A percentile compares a stretch with the other conserved stretches of the same genome.
phyloP scores from a whole-genome alignment of 2,888 invertebrate species.

The Timema podura region DNA sequence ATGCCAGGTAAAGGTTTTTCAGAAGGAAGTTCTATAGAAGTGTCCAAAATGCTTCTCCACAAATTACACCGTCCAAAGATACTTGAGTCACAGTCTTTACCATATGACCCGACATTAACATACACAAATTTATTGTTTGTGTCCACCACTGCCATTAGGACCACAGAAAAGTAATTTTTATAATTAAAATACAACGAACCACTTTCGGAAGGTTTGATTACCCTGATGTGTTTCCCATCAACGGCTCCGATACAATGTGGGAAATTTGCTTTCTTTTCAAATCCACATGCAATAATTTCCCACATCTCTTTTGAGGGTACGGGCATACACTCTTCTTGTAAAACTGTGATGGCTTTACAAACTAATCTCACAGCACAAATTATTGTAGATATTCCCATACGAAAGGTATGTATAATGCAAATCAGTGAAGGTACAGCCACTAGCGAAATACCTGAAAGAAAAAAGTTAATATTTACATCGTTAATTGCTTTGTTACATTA shows the following conservation, averaged over 20 bases:
- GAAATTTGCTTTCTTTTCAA: slow-evolving; percentile 34
- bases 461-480: no score
- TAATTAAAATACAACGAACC: no score
- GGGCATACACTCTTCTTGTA: slow-evolving; percentile 33
- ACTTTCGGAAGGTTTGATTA: no score
- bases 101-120: slow-evolving; percentile 23
- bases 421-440: slow-evolving; percentile 33
- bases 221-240: slow-evolving; percentile 33
- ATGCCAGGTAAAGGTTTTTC: slow-evolving; percentile 10
- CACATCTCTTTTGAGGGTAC: slow-evolving; percentile 26
- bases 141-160: slow-evolving; percentile 30
- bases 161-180: slow-evolving; percentile 23
- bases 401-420: slow-evolving; percentile 33
- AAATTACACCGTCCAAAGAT: background rate
- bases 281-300: slow-evolving; percentile 32
- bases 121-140: slow-evolving; percentile 28
- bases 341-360: slow-evolving; percentile 29
- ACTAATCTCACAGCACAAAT: slow-evolving; percentile 31
- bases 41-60: no score
- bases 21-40: no score
- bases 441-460: slow-evolving; percentile 34
- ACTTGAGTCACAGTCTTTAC: slow-evolving; percentile 19
- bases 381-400: slow-evolving; percentile 33
- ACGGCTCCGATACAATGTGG: slow-evolving; percentile 34
- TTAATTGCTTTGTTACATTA: no score